Base-by-base conservation (phyloP, 2,888 invertebrate genomes). In the Argyresthia goedartella region DNA sequence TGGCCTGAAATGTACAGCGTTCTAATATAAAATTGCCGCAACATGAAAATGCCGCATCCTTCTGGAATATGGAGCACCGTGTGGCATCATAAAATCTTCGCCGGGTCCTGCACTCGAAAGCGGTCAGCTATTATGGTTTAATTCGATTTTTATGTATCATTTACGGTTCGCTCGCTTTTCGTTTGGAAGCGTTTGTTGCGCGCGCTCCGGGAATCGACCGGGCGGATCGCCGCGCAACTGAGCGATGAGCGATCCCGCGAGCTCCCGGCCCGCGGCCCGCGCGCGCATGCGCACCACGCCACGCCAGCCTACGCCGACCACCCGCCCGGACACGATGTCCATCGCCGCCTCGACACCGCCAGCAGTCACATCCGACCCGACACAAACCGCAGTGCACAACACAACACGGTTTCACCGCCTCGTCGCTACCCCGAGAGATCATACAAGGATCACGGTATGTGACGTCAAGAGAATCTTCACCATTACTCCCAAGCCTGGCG, bases 141-240 rank as follows among this genome's bases (percentile, higher is more conserved):
- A 41, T 41, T 44, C 6, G 25, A 63, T 65, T 64, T 65, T 63
- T 60, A 59, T 62, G 58, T 56, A 63, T 62, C 56, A 52, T 66
- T 72, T 67, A 69, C 69, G 69, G 71, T 65, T 66, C 60, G 66
- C 67, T 69, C 64, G 66, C 64, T 67, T 67, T 62, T 59, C 56
- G 49, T 35, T 35, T 35, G 60, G 62, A 64, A 60, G 60, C 56
- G 59, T 53, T 63, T 62, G 60, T 68, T 62, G 67, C 71, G 73
- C 73, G 76, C 74, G 67, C 73, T 73, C 74, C 65, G 74, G 73
- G 78, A 78, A 82, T 82, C 85, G 85, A 84, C 82, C 85, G 73
- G 74, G 79, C 77, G 71, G 76, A 74, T 76, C 79, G 79, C 73
- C 80, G 82, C 81, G 76, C 76, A 81, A 86, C 85, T 86, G 82